A percentile compares a stretch with the other conserved stretches of the same genome.
phyloP scores from a whole-genome alignment of 2,797 vertebrate genomes.

The Helicolenus hilgendorfi region DNA sequence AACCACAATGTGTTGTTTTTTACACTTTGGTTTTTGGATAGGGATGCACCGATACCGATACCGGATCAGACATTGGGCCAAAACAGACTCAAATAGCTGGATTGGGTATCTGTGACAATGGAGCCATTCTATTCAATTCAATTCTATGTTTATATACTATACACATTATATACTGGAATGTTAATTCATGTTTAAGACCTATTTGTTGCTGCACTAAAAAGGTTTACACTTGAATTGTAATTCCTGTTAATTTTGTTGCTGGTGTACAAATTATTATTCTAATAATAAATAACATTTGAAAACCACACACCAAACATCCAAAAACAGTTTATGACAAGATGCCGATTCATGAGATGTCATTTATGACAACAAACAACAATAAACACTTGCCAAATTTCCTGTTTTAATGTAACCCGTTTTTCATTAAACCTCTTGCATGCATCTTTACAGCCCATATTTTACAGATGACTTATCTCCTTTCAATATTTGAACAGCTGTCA shows the following conservation, averaged over 20 bases:
- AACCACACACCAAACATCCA: background rate
- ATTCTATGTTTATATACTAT: too few relatives aligned
- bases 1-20: background rate
- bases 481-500: conserved; percentile 80
- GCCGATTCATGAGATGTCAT: background rate
- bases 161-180: too few relatives aligned
- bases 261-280: too few relatives aligned
- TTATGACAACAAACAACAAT: background rate
- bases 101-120: too few relatives aligned
- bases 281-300: background rate
- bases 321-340: background rate
- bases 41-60: too few relatives aligned
- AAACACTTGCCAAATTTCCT: conserved; percentile 11
- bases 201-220: too few relatives aligned
- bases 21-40: background rate
- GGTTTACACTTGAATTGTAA: too few relatives aligned
- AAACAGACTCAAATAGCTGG: too few relatives aligned
- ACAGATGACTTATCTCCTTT: conserved; percentile 62
- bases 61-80: too few relatives aligned
- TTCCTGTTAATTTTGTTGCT: too few relatives aligned
- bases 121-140: too few relatives aligned
- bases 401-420: background rate
- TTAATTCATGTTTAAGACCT: too few relatives aligned
- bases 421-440: background rate
- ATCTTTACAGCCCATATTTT: conserved; percentile 56